phyloP scores from a whole-genome alignment of 2,888 invertebrate species.

The Silvanus unidentatus region DNA sequence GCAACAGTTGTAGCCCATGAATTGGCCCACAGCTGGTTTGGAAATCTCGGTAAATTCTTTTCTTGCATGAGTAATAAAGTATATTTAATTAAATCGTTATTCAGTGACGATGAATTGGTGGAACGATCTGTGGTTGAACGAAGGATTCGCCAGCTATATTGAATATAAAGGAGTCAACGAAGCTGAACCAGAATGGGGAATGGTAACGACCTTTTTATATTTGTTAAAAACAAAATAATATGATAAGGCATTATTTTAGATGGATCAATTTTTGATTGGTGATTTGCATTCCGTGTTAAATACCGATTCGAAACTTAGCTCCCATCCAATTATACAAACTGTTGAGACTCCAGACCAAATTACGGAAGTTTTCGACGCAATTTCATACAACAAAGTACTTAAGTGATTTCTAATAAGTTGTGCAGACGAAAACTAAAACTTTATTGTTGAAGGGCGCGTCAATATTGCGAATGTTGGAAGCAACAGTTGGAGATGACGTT shows the following conservation, averaged over 20 bases:
- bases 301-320: constrained; percentile 72
- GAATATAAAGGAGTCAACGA: constrained; percentile 71
- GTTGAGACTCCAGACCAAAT: constrained; percentile 86
- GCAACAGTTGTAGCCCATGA: constrained; percentile 86
- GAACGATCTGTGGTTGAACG: constrained; percentile 90
- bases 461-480: constrained; percentile 81
- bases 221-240: too few species aligned
- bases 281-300: constrained; percentile 68
- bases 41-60: constrained; percentile 63
- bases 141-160: constrained; percentile 89
- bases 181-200: constrained; percentile 72
- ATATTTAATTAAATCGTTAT: too few species aligned
- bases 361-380: constrained; percentile 83
- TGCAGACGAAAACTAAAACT: background rate
- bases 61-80: background rate
- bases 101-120: constrained; percentile 89
- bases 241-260: constrained; percentile 49
- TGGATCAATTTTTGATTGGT: constrained; percentile 68
- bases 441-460: constrained; percentile 64
- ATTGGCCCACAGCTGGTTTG: constrained; percentile 93
- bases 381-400: constrained; percentile 87
- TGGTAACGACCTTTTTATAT: constrained; percentile 51
- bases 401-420: constrained; percentile 5
- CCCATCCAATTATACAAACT: constrained; percentile 84
- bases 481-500: constrained; percentile 63